phyloP scores from a whole-genome alignment of 2,888 invertebrate genomes.

The Noctua pronuba region DNA sequence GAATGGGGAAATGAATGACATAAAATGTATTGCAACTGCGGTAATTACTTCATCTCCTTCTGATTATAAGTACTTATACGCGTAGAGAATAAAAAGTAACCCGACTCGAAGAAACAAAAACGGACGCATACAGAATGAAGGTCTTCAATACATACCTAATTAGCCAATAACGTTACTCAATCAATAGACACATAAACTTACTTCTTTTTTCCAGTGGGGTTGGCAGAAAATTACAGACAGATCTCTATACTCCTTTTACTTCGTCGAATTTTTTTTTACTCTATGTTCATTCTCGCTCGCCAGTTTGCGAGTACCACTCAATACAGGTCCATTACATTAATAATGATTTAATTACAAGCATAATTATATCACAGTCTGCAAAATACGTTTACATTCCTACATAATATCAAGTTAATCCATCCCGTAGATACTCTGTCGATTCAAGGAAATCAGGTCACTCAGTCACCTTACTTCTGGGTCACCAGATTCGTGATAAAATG shows the following conservation, averaged over 20 bases:
- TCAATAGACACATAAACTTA: not conserved
- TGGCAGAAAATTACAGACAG: not conserved
- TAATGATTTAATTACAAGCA: too few species aligned
- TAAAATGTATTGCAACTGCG: not conserved
- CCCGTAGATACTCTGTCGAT: not conserved
- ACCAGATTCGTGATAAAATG: conserved; percentile 1
- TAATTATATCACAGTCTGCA: too few species aligned
- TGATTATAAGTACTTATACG: not conserved
- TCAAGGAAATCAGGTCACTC: conserved; percentile 16
- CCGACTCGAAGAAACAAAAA: not conserved
- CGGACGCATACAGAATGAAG: not conserved
- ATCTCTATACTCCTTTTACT: not conserved
- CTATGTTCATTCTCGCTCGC: not conserved
- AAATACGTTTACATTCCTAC: not conserved
- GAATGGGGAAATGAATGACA: conserved; percentile 5
- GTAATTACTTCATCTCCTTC: not conserved
- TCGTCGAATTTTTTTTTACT: too few species aligned
- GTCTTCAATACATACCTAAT: not conserved
- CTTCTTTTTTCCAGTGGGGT: not conserved
- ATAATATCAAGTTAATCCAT: not conserved
- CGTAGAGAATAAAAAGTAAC: not conserved
- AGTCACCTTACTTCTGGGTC: conserved; percentile 24
- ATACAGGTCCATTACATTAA: not conserved
- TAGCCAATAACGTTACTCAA: not conserved
- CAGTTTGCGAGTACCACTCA: not conserved